Conservation (phyloP, 2,113 vertebrate species). For the Thinocorus orbignyianus region DNA sequence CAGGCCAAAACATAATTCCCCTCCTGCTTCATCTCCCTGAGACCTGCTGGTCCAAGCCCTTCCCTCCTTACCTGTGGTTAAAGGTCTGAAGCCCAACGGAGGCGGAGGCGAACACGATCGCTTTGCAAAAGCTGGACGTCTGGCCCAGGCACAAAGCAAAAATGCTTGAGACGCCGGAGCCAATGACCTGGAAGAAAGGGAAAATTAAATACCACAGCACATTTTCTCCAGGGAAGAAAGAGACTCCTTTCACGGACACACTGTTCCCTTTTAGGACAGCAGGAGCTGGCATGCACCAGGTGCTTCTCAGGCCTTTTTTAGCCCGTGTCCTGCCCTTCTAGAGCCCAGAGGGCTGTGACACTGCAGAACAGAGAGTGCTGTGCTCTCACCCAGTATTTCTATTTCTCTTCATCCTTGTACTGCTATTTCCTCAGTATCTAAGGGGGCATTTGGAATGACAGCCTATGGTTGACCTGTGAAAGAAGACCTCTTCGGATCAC, state of each 20-base stretch:
- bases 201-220: background rate
- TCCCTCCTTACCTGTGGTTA: constrained; percentile 86
- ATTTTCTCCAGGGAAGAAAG: background rate
- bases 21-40: background rate
- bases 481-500: background rate
- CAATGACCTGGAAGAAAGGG: constrained; percentile 80
- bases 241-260: background rate
- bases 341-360: background rate
- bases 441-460: background rate
- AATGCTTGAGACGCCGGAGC: constrained; percentile 89
- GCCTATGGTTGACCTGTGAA: accelerated
- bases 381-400: background rate
- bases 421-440: background rate
- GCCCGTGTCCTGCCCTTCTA: background rate
- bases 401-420: background rate
- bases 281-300: background rate
- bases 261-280: background rate
- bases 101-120: constrained; percentile 87
- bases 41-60: background rate
- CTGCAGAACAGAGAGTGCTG: background rate
- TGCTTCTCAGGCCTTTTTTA: background rate
- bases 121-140: constrained; percentile 83
- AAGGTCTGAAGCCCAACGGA: constrained; percentile 92
- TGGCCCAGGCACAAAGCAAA: constrained; percentile 89
- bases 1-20: background rate